These are phyloP conservation scores for Geococcyx californianus DNA, from an alignment of 2,113 vertebrate genomes.

Conservation along the genomic window DNA sequence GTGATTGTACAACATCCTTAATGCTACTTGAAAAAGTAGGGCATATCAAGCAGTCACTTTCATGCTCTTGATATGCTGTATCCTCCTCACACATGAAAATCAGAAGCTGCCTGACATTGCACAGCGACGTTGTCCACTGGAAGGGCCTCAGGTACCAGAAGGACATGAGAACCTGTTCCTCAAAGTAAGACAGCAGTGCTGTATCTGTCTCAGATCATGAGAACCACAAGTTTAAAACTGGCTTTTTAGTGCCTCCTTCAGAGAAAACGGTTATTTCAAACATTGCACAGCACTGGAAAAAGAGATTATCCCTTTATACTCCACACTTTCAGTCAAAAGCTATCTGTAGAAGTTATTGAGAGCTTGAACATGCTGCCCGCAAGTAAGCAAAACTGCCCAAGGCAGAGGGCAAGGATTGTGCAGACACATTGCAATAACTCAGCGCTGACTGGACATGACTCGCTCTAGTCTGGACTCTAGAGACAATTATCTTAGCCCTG, in stretches of 20 bases:
- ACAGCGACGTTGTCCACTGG: accelerated
- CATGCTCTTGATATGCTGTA: neutral
- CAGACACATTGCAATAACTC: neutral
- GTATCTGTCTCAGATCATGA: neutral
- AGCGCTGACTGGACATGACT: neutral
- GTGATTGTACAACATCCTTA: neutral
- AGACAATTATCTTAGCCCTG: neutral
- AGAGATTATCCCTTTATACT: neutral
- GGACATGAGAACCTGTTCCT: neutral
- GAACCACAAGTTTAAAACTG: neutral
- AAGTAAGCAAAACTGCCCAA: neutral
- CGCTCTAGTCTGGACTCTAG: neutral
- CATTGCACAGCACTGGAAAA: neutral
- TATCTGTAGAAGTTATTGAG: neutral
- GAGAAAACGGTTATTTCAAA: neutral
- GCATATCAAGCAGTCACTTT: neutral
- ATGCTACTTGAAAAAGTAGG: neutral
- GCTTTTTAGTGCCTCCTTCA: neutral
- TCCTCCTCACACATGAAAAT: neutral
- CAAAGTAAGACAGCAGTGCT: neutral
- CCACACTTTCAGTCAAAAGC: neutral
- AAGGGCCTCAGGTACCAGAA: neutral
- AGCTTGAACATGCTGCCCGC: neutral
- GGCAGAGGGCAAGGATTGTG: neutral
- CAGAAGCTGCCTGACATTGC: neutral